Conservation (phyloP, 2,888 invertebrate genomes). For the Eristalis arbustorum region DNA sequence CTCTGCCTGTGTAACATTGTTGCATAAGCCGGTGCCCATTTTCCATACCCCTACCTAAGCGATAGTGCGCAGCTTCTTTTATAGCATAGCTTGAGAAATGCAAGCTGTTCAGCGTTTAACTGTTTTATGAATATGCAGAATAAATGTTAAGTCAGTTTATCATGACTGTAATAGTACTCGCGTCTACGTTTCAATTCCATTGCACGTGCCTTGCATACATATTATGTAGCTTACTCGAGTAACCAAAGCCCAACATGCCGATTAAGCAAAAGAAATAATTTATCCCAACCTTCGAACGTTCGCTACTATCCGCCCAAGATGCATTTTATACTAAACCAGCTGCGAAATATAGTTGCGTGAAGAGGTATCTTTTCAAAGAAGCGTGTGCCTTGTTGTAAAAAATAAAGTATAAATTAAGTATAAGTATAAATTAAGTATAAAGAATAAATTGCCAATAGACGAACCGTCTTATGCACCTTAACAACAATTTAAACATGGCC, state of each 20-base stretch:
- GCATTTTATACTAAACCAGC: neutral
- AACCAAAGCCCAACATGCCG: neutral
- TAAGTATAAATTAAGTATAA: neutral
- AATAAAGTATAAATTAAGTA: neutral
- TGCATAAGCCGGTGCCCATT: conserved; percentile 54
- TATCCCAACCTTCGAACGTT: neutral
- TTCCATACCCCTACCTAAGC: neutral
- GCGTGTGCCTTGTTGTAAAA: neutral
- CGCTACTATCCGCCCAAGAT: neutral
- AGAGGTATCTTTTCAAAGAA: neutral
- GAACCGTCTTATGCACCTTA: neutral
- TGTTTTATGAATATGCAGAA: conserved; percentile 58
- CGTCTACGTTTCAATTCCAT: conserved; percentile 67
- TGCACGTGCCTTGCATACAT: conserved; percentile 58
- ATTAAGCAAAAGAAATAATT: neutral
- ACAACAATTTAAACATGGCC: neutral
- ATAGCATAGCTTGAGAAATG: neutral
- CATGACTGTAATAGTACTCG: conserved; percentile 56
- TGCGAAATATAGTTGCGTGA: neutral
- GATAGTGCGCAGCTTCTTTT: neutral
- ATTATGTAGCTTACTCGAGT: neutral
- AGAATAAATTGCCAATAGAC: neutral
- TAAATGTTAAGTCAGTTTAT: conserved; percentile 33
- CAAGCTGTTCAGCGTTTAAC: conserved; percentile 18
- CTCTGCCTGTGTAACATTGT: conserved; percentile 33